Conservation (phyloP, 2,888 invertebrate species). For the Luperina testacea region DNA sequence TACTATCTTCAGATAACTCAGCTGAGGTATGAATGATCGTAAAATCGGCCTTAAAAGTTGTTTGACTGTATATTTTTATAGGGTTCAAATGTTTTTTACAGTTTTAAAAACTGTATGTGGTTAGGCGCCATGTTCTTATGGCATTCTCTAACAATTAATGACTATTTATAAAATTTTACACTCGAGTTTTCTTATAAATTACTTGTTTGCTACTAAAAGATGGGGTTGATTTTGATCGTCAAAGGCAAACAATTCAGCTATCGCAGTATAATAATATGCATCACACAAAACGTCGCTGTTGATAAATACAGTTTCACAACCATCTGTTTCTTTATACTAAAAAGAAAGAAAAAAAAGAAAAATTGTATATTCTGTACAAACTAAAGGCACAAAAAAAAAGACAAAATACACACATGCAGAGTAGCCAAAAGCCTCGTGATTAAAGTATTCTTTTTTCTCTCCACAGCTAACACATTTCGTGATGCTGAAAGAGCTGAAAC, state of each 20-base stretch:
- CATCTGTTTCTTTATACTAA: background rate
- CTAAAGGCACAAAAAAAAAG: background rate
- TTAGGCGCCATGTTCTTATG: background rate
- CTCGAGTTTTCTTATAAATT: background rate
- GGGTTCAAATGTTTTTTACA: background rate
- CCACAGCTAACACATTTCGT: constrained; percentile 97
- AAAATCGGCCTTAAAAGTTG: background rate
- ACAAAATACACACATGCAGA: background rate
- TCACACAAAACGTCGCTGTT: background rate
- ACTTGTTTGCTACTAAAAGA: background rate
- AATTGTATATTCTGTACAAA: no score
- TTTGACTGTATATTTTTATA: background rate
- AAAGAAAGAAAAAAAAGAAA: no score
- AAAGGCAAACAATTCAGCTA: background rate
- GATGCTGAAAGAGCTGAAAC: constrained; percentile 98
- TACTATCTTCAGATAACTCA: background rate
- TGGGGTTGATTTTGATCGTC: background rate
- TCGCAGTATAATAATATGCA: no score
- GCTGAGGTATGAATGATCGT: background rate
- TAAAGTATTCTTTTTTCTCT: background rate
- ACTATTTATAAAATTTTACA: background rate
- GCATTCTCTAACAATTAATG: background rate
- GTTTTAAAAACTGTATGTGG: background rate
- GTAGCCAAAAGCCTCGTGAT: background rate
- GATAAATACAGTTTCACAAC: background rate